A percentile compares a stretch with the other conserved stretches of the same genome.
Conservation (phyloP, 2,797 vertebrate genomes). For the Sphaeramia orbicularis region DNA sequence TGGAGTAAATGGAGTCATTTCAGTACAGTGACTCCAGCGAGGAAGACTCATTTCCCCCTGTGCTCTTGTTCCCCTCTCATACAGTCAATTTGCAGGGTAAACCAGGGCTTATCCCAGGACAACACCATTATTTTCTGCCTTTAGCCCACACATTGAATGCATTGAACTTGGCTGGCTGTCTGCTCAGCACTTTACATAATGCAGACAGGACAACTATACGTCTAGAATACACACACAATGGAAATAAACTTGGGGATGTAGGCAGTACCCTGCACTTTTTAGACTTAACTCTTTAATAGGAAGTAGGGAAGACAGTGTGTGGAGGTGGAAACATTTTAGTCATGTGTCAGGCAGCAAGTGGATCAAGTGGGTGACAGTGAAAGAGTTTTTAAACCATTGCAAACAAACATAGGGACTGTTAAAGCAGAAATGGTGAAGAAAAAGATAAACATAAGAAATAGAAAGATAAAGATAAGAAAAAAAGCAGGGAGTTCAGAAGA, state of each 20-base stretch:
- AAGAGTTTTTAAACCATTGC: too few relatives aligned
- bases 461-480: too few relatives aligned
- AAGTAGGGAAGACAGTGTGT: too few relatives aligned
- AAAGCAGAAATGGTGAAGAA: too few relatives aligned
- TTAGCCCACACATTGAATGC: conserved; percentile 56
- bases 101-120: conserved; percentile 61
- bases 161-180: conserved; percentile 51
- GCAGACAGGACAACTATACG: conserved; percentile 22
- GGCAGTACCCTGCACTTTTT: too few relatives aligned
- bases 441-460: too few relatives aligned
- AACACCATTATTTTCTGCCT: conserved; percentile 66
- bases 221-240: conserved; percentile 6
- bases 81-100: conserved; percentile 64
- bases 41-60: conserved; percentile 7
- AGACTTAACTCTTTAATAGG: too few relatives aligned
- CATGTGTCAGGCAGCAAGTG: too few relatives aligned
- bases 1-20: conserved; percentile 53
- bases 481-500: neutral
- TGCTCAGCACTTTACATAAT: conserved; percentile 64
- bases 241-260: too few relatives aligned
- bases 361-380: too few relatives aligned
- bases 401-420: too few relatives aligned
- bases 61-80: conserved; percentile 5
- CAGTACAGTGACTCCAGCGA: conserved; percentile 35
- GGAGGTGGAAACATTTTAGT: too few relatives aligned